phyloP scores from a whole-genome alignment of 2,888 invertebrate genomes.

The Tethea ocularis region DNA sequence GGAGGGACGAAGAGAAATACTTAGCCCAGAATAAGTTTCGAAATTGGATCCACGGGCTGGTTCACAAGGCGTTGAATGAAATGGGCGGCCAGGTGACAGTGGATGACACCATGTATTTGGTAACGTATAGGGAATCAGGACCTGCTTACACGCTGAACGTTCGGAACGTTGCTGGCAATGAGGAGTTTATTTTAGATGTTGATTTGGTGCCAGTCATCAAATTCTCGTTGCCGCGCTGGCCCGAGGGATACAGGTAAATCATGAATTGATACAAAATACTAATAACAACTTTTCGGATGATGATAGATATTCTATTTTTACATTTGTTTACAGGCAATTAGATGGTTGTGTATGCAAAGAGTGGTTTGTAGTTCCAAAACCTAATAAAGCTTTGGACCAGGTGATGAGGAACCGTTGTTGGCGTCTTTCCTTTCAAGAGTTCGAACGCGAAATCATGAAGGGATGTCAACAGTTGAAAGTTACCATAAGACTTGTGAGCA shows the following conservation, averaged over 20 bases:
- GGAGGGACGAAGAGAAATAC: slow-evolving; percentile 72
- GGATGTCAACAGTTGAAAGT: slow-evolving; percentile 70
- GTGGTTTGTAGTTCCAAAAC: slow-evolving; percentile 83
- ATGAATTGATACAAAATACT: too few species aligned
- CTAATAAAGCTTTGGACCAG: slow-evolving; percentile 54
- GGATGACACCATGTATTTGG: slow-evolving; percentile 52
- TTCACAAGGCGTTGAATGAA: slow-evolving; percentile 69
- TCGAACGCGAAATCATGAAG: slow-evolving; percentile 77
- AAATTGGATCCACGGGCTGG: slow-evolving; percentile 80
- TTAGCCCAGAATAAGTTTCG: slow-evolving; percentile 76
- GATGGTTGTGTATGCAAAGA: slow-evolving; percentile 36
- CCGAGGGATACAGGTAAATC: slow-evolving; percentile 63
- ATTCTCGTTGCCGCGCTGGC: slow-evolving; percentile 70
- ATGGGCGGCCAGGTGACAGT: slow-evolving; percentile 54
- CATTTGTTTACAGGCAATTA: slow-evolving; percentile 25
- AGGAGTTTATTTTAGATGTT: slow-evolving; percentile 65
- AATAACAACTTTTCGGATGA: too few species aligned
- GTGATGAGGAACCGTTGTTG: slow-evolving; percentile 64
- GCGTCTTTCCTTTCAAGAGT: slow-evolving; percentile 83
- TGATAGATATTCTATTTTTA: too few species aligned
- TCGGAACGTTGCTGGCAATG: slow-evolving; percentile 39
- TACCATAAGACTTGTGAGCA: slow-evolving; percentile 68
- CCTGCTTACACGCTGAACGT: slow-evolving; percentile 83
- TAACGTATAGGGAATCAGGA: slow-evolving; percentile 68
- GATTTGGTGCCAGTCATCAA: slow-evolving; percentile 82